These are phyloP conservation scores for Microtus montanus DNA, from an alignment of 2,113 vertebrate genomes.

Conservation along the genomic window DNA sequence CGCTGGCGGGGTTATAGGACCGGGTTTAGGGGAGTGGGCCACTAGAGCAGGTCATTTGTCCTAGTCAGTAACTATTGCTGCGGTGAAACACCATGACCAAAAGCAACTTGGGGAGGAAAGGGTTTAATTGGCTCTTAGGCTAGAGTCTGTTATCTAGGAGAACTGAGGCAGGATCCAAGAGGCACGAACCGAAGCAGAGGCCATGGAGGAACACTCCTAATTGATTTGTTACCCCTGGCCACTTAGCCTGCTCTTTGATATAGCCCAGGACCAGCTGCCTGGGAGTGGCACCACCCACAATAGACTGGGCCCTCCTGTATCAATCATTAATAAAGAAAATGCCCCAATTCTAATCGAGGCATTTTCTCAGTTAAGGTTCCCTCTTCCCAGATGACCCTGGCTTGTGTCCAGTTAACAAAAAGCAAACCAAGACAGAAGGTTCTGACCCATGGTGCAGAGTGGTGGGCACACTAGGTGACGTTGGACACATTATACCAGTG, in stretches of 20 bases:
- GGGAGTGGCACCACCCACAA: background rate
- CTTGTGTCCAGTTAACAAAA: background rate
- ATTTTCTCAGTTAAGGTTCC: background rate
- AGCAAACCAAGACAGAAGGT: background rate
- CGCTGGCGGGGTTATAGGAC: too few species aligned
- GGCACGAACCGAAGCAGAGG: background rate
- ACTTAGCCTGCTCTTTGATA: background rate
- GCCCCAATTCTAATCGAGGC: too few species aligned
- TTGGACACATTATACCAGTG: background rate
- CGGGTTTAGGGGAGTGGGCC: background rate
- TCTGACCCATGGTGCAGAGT: background rate
- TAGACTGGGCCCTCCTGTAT: background rate
- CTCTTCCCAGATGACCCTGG: background rate
- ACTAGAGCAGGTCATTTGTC: background rate
- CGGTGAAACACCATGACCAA: background rate
- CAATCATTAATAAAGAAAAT: background rate
- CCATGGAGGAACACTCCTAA: background rate
- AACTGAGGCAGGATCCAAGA: background rate
- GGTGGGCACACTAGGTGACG: background rate
- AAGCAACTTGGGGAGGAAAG: background rate
- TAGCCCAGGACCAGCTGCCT: background rate
- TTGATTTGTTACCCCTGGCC: background rate
- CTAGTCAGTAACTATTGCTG: background rate
- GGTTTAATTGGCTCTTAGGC: background rate
- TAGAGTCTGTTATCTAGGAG: background rate